Evolutionary conservation across 2,888 invertebrate genomes (phyloP).

Genomic region (Calameuta filiformis): DNA sequence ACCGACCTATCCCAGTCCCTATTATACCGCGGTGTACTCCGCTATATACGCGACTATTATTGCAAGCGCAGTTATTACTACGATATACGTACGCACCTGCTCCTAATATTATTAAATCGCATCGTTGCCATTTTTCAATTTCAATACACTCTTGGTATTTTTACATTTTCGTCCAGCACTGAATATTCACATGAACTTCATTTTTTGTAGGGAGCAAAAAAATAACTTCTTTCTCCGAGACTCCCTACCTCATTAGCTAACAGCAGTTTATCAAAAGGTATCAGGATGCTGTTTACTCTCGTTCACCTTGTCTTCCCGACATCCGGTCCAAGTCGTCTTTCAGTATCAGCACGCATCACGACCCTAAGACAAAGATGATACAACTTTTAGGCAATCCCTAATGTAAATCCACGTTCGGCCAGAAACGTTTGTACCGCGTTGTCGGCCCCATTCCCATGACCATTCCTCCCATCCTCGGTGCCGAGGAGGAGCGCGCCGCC

Average conservation of each 20-base stretch:
- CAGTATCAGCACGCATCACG: background rate
- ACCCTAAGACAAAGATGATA: background rate
- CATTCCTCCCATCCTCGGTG: slow-evolving; percentile 15
- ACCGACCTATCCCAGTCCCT: background rate
- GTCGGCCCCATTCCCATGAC: slow-evolving; percentile 17
- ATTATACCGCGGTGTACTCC: background rate
- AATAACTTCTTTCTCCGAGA: background rate
- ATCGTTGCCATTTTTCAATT: background rate
- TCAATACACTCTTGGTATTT: background rate
- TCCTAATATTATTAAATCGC: background rate
- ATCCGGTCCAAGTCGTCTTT: slow-evolving; percentile 6
- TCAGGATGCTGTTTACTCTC: background rate
- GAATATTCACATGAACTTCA: background rate
- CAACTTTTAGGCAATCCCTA: slow-evolving; percentile 12
- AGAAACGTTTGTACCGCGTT: slow-evolving; percentile 17
- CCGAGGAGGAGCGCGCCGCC: slow-evolving; percentile 22
- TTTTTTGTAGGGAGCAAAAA: background rate
- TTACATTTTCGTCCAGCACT: background rate
- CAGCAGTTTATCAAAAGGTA: background rate
- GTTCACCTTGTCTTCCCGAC: background rate
- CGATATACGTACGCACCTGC: background rate
- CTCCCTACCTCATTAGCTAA: background rate
- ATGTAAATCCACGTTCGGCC: slow-evolving; percentile 20
- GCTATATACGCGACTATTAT: background rate
- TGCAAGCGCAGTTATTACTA: background rate